Evolutionary conservation across 2,113 vertebrate species (phyloP), one percentile per base, ranked within the genome.

Genomic region (Entelurus aequoreus): DNA sequence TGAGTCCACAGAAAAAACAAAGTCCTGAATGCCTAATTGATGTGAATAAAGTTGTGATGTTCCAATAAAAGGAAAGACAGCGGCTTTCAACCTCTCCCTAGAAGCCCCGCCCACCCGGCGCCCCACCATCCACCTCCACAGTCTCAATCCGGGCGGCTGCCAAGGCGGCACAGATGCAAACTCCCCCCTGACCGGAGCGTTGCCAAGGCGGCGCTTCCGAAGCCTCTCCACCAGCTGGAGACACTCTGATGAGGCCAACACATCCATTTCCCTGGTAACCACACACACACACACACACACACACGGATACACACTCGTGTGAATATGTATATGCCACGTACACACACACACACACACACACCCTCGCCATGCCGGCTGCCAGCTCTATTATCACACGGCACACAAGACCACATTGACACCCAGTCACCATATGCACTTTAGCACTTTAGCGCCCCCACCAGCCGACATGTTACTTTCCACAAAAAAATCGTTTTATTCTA

Each of bases 121-220:
- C 52, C 54, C 60, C 61, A 46, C 62, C 68, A 66, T 60, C 72
- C 65, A 71, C 67, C 60, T 72, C 71, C 67, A 70, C 66, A 69
- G 73, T 69, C 72, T 73, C 78, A 78, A 69, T 74, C 76, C 69
- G 71, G 81, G 75, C 64, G 72, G 57, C 74, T 81, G 89, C 89
- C 89, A 90, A 88, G 86, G 85, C 85, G 84, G 88, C 91, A 91
- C 90, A 92, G 90, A 90, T 92, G 90, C 89, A 90, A 91, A 88
- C 89, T 92, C 90, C 90, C 91, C 88, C 88, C 89, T 91, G 90
- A 91, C 88, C 88, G 65, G 70, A 70, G 59, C 79, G 81, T 82
- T 91, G 91, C 90, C 91, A 92, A 92, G 83, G 88, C 80, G 68
- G 65, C 78, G 87, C 86, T 88, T 90, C 87, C 89, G 84, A 90